A percentile compares a stretch with the other conserved stretches of the same genome.
phyloP scores from a whole-genome alignment of 2,797 vertebrate genomes.

The Capromys pilorides region DNA sequence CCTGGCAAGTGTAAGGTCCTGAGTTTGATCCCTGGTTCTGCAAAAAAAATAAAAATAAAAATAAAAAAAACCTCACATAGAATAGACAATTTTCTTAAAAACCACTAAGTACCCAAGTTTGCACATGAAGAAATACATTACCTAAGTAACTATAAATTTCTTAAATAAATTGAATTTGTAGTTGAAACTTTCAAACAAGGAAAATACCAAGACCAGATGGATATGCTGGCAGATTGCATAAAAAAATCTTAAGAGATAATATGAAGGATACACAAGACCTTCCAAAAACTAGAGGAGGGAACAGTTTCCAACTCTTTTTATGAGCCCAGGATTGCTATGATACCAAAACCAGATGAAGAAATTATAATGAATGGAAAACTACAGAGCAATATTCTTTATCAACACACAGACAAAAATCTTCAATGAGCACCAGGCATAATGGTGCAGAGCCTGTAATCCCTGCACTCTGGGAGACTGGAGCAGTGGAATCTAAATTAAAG shows the following conservation, averaged over 20 bases:
- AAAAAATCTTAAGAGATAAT: neutral
- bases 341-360: conserved; percentile 2
- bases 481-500: neutral
- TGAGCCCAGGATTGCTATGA: neutral
- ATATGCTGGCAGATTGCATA: neutral
- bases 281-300: neutral
- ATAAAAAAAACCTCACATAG: neutral
- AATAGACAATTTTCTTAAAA: neutral
- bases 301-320: neutral
- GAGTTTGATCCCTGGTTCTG: too few species aligned
- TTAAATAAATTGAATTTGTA: conserved; percentile 21
- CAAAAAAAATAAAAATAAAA: too few species aligned
- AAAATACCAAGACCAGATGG: conserved; percentile 6
- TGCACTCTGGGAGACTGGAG: neutral
- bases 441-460: neutral
- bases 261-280: neutral
- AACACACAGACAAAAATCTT: conserved; percentile 5
- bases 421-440: neutral
- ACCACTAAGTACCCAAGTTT: neutral
- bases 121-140: neutral
- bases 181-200: conserved; percentile 52
- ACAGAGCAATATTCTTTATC: neutral
- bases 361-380: neutral
- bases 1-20: too few species aligned
- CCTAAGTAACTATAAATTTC: neutral